These are phyloP conservation scores for Cavia aperea DNA, from an alignment of 2,113 vertebrate species.

Conservation along the genomic window DNA sequence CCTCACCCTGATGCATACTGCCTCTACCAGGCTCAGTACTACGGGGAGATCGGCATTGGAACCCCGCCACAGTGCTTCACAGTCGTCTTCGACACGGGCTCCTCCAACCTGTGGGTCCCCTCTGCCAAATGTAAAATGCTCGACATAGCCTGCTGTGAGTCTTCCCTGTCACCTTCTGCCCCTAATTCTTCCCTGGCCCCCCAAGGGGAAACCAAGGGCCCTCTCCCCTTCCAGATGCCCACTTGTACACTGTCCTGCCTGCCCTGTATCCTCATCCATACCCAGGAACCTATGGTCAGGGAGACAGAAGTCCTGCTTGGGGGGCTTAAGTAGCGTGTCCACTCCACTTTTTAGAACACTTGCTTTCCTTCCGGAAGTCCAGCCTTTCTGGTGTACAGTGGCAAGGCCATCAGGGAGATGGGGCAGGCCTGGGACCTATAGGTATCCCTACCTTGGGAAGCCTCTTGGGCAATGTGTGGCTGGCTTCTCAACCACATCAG, in stretches of 20 bases:
- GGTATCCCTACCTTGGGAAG: not conserved
- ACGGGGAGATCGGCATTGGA: slow-evolving; percentile 85
- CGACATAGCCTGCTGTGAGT: slow-evolving; percentile 94
- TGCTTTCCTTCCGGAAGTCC: not conserved
- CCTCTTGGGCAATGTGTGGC: accelerated
- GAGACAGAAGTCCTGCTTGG: not conserved
- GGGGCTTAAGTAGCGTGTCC: not conserved
- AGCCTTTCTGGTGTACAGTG: not conserved
- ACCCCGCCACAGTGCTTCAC: slow-evolving; percentile 89
- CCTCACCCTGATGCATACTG: not conserved
- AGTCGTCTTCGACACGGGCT: slow-evolving; percentile 95
- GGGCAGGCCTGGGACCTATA: too few relatives aligned
- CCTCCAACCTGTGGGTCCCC: slow-evolving; percentile 97
- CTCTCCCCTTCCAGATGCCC: too few relatives aligned
- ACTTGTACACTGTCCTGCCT: not conserved
- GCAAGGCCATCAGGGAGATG: too few relatives aligned
- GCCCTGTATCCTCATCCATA: too few relatives aligned
- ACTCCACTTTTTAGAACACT: not conserved
- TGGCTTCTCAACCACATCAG: accelerated
- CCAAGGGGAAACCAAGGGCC: not conserved
- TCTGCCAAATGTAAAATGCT: slow-evolving; percentile 84
- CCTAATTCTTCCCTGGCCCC: accelerated
- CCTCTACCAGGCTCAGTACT: slow-evolving; percentile 90
- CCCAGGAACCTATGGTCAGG: not conserved
- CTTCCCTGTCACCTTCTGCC: not conserved